Conservation (phyloP, 64 coral and sea anemone species). For the Actinia tenebrosa region DNA sequence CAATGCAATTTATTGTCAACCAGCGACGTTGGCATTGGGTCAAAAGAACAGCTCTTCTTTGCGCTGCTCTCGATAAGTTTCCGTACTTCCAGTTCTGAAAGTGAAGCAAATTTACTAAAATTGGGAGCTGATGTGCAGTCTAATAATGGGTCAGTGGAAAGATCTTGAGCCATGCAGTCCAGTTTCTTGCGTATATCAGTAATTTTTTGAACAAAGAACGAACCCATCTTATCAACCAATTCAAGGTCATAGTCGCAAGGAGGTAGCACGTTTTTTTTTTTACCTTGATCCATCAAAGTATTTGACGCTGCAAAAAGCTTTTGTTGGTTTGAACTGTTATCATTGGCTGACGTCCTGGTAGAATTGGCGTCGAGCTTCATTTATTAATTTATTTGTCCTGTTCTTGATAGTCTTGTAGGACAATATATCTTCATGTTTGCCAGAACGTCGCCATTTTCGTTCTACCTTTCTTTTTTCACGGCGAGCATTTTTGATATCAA, state of each 20-base stretch:
- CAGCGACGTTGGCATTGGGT: too few species aligned
- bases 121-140: too few species aligned
- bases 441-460: conserved; percentile 18
- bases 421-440: background rate
- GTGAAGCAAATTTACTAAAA: too few species aligned
- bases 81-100: too few species aligned
- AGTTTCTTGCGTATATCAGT: conserved; percentile 19
- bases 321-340: conserved; percentile 24
- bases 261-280: background rate
- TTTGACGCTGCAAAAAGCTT: conserved; percentile 30
- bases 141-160: too few species aligned
- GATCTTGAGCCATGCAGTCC: too few species aligned
- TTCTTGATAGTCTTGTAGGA: background rate
- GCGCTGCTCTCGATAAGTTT: too few species aligned
- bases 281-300: conserved; percentile 24
- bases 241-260: background rate
- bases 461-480: conserved; percentile 15
- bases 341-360: conserved; percentile 19
- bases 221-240: conserved; percentile 10
- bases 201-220: conserved; percentile 19
- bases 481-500: conserved; percentile 3
- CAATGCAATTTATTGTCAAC: too few species aligned
- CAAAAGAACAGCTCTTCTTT: too few species aligned
- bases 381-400: conserved; percentile 14
- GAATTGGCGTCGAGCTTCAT: conserved; percentile 26